phyloP scores from a whole-genome alignment of 1,140 invertebrate genomes.

The Aphaenogaster rudis region DNA sequence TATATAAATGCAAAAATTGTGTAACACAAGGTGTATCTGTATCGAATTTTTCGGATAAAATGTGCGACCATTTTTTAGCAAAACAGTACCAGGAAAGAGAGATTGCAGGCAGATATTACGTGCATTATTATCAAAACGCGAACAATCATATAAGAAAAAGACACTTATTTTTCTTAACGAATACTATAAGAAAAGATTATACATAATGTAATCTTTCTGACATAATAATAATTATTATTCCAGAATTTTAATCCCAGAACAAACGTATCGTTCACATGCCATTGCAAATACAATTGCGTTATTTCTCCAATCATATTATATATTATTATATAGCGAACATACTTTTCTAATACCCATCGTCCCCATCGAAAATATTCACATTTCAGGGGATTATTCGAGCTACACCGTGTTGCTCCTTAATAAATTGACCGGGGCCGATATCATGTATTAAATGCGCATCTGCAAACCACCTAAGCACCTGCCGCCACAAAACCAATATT shows the following conservation, averaged over 20 bases:
- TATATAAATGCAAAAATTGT: constrained; percentile 1
- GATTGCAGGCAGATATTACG: not conserved
- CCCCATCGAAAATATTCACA: not conserved
- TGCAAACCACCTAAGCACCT: constrained; percentile 39
- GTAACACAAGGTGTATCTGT: not conserved
- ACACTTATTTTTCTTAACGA: not conserved
- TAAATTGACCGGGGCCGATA: constrained; percentile 52
- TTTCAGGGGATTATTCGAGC: constrained; percentile 11
- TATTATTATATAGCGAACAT: not conserved
- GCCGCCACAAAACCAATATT: constrained; percentile 62
- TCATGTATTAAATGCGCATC: constrained; percentile 48
- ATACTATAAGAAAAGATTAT: not conserved
- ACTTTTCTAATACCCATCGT: not conserved
- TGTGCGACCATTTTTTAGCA: not conserved
- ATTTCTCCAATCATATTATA: not conserved
- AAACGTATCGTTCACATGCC: not conserved
- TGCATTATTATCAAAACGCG: not conserved
- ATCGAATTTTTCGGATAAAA: not conserved
- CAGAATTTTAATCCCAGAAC: not conserved
- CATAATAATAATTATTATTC: not conserved
- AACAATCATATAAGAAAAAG: not conserved
- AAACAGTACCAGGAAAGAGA: not conserved
- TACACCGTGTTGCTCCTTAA: not conserved
- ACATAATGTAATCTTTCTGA: not conserved
- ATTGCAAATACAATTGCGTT: not conserved